Conservation (phyloP, 2,888 invertebrate species). For the Eutolmus rufibarbis region DNA sequence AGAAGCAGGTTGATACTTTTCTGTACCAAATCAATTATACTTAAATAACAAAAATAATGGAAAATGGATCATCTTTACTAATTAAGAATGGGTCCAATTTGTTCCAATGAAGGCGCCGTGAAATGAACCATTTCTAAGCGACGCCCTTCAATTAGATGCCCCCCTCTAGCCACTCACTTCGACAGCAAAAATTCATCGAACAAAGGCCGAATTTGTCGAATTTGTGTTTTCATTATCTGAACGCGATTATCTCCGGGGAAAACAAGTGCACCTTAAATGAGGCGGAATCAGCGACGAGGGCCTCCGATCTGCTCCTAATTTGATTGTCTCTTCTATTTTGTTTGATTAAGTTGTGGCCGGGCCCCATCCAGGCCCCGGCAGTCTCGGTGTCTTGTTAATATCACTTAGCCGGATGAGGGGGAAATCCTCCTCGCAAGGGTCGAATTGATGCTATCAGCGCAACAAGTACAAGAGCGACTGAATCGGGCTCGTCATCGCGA, state of each 20-base stretch:
- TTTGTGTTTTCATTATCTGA: background rate
- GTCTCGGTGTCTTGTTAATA: background rate
- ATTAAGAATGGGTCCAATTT: background rate
- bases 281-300: background rate
- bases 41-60: background rate
- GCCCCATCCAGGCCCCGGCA: background rate
- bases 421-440: slow-evolving; percentile 20
- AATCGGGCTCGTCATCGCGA: slow-evolving; percentile 35
- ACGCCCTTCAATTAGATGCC: background rate
- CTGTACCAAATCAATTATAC: background rate
- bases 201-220: background rate
- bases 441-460: slow-evolving; percentile 29
- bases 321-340: slow-evolving; percentile 16
- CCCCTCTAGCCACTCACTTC: background rate
- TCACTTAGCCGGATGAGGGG: background rate
- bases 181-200: background rate
- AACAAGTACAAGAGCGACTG: slow-evolving; percentile 21
- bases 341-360: slow-evolving; percentile 11
- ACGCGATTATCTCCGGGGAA: background rate
- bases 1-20: background rate
- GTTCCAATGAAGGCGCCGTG: background rate
- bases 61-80: background rate
- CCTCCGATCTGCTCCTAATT: slow-evolving; percentile 1
- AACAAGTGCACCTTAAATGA: background rate
- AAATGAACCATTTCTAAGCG: background rate